Percentiles rank a stretch among this genome's conserved stretches.
These are phyloP conservation scores for Heliconius nattereri DNA, from an alignment of 1,140 invertebrate genomes.

Conservation along the genomic window DNA sequence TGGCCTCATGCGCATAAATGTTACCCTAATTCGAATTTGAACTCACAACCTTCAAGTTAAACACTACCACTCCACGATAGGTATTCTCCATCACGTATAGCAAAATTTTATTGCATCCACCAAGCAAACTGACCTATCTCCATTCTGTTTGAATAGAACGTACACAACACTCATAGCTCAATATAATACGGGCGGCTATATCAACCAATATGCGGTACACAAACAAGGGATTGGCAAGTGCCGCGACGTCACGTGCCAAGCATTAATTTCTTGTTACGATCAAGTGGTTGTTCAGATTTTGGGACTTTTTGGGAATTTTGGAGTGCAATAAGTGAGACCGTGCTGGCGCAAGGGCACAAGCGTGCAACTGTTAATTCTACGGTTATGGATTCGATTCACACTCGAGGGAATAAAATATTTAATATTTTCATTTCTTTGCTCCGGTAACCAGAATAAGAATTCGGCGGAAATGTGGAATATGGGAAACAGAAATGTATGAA, in stretches of 20 bases:
- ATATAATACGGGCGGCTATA: constrained; percentile 27
- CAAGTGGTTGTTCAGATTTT: constrained; percentile 19
- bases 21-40: background rate
- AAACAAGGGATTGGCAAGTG: constrained; percentile 50
- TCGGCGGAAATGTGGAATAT: no score
- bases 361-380: no score
- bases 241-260: constrained; percentile 50
- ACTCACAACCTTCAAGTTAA: background rate
- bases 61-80: background rate
- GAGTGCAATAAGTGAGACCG: background rate
- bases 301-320: background rate
- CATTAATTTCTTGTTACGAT: constrained; percentile 41
- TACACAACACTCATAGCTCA: constrained; percentile 6
- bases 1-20: no score
- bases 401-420: no score
- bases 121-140: constrained; percentile 12
- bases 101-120: constrained; percentile 6
- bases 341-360: no score
- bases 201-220: constrained; percentile 38
- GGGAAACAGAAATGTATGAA: no score
- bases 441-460: no score
- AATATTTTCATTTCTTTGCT: no score
- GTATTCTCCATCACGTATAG: background rate
- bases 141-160: constrained; percentile 12
- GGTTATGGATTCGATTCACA: no score